Evolutionary conservation across 2,797 vertebrate species (phyloP), one percentile per base, ranked within the genome.

Genomic region (Streptopelia turtur): DNA sequence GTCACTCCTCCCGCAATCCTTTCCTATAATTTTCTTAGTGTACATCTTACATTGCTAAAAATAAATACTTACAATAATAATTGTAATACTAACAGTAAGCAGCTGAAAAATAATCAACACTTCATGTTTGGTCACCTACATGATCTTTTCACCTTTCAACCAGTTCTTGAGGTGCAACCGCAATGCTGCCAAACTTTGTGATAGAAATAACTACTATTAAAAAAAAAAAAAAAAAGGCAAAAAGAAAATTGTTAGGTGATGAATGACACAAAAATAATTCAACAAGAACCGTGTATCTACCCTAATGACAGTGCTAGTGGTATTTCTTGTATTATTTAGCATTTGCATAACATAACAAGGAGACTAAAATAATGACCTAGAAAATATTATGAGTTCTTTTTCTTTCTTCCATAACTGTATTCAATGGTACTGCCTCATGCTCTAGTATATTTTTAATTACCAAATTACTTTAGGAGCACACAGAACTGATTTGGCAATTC

Each of bases 11-110:
- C 33, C 68, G 25, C 8, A 72, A 15, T 7, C 31, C 24, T 79
- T 90, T 65, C 17, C 22, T 55, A 11, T 24, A 5, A 0, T 11
- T 4, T 0, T 35, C 21, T 50, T 41, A n/a, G 11, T 2, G 1
- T 27, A 13, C 6, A 25, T 37, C 9, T 47, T 35, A 30, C 6
- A 2, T 59, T 69, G 13, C 3, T 69, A 47, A 82, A 74, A 65
- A 18, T 24, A 89, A 64, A 45, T 18, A 45, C 43, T 39, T 39
- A 39, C 37, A 43, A 43, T 43, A 43, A 43, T 43, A 43, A 50
- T 50, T 52, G 47, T 47, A 5, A n/a, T 47, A 22, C 16, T 61
- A 64, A 52, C 3, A 68, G 1, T 30, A 72, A 43, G 3, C 72
- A 65, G 7, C 13, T 50, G 21, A 33, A 84, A 79, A 81, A 45